These are phyloP conservation scores for Nyctibius grandis DNA, from an alignment of 2,797 vertebrate genomes.

Conservation along the genomic window DNA sequence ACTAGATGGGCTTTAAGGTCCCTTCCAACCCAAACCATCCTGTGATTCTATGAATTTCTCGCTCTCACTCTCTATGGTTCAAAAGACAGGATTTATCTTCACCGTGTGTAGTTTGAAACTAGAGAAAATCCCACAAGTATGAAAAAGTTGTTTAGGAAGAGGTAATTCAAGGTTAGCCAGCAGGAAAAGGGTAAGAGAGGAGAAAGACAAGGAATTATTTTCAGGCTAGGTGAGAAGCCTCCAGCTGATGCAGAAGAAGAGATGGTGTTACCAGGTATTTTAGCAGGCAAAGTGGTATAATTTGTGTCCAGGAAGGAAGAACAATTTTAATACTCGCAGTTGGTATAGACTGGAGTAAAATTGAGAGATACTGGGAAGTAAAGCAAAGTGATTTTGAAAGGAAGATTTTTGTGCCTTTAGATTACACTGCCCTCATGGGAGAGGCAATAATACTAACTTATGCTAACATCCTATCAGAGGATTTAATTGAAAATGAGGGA, in stretches of 20 bases:
- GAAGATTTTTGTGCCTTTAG: background rate
- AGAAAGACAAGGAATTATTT: background rate
- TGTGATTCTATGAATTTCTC: too few species aligned
- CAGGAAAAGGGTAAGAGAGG: background rate
- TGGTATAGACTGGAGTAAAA: background rate
- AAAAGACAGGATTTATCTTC: background rate
- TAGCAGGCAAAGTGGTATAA: background rate
- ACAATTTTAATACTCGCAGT: background rate
- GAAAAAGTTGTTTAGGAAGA: background rate
- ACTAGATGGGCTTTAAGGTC: too few species aligned
- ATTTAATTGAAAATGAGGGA: background rate
- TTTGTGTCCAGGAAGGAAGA: background rate
- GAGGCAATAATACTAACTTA: background rate
- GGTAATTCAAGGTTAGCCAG: background rate
- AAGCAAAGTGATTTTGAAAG: background rate
- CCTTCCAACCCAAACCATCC: too few species aligned
- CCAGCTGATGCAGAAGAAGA: background rate
- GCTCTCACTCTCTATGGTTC: background rate
- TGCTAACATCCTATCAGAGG: background rate
- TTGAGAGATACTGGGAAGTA: background rate
- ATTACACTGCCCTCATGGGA: background rate
- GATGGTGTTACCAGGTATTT: background rate
- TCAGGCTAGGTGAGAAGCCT: background rate
- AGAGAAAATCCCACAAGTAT: background rate
- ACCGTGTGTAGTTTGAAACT: background rate